Conservation (phyloP, 2,797 vertebrate species). For the Chromis chromis region DNA sequence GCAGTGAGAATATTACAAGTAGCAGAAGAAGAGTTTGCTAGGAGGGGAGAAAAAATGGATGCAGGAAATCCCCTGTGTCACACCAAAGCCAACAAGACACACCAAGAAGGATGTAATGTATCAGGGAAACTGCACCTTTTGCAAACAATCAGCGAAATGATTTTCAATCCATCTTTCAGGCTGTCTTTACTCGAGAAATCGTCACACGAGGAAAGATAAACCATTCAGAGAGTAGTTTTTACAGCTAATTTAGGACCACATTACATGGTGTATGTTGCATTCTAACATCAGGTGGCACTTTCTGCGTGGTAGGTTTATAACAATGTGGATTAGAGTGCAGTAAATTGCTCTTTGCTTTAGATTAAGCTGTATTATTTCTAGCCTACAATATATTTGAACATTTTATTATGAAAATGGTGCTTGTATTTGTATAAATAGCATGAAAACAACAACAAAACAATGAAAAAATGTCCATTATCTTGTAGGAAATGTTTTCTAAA, state of each 20-base stretch:
- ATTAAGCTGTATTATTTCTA: neutral
- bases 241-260: neutral
- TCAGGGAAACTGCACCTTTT: constrained; percentile 18
- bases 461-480: neutral
- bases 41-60: constrained; percentile 23
- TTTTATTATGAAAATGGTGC: neutral
- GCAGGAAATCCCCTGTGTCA: constrained; percentile 52
- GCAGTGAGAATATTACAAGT: constrained; percentile 29
- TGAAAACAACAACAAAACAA: neutral
- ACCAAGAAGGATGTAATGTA: neutral
- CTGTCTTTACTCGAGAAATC: constrained; percentile 7
- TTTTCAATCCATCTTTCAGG: constrained; percentile 5
- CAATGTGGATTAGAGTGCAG: too few relatives aligned
- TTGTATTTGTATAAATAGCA: neutral
- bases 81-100: constrained; percentile 43
- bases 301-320: neutral
- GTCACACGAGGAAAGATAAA: neutral
- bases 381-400: too few relatives aligned
- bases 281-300: too few relatives aligned
- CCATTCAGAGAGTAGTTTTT: neutral
- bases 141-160: constrained; percentile 23
- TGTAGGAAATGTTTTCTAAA: constrained; percentile 14
- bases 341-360: neutral
- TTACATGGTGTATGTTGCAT: too few relatives aligned
- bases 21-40: constrained; percentile 22